Evolutionary conservation across 2,113 vertebrate species (phyloP).

Genomic region (Paramormyrops kingsleyae): DNA sequence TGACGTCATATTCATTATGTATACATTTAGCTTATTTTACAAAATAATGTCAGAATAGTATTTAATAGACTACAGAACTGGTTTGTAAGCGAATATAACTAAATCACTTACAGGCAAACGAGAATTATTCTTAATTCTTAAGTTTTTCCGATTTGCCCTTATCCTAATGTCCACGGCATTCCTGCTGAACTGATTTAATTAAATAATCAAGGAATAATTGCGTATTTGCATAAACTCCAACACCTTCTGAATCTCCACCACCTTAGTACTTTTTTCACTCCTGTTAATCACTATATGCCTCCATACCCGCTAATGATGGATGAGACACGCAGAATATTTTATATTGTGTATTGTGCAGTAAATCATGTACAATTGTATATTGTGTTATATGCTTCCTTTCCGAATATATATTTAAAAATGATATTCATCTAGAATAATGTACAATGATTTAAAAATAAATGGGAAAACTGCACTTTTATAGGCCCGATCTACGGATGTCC

Average conservation of each 20-base stretch:
- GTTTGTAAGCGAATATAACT: background rate
- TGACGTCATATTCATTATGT: background rate
- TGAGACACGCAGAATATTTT: background rate
- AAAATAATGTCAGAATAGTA: background rate
- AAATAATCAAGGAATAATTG: background rate
- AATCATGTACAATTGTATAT: background rate
- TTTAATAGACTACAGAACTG: background rate
- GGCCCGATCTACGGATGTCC: background rate
- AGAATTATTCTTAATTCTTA: background rate
- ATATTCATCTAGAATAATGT: background rate
- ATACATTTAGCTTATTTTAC: background rate
- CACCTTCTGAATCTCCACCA: too few relatives aligned
- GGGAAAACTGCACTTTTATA: background rate
- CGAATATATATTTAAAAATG: background rate
- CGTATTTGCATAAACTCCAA: background rate
- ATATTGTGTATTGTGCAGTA: background rate
- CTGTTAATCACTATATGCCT: background rate
- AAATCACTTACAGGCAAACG: background rate
- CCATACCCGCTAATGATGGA: background rate
- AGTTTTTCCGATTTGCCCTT: background rate
- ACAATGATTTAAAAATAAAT: background rate
- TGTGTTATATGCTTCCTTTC: background rate
- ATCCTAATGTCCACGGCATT: background rate
- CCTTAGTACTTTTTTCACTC: background rate
- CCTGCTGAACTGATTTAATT: background rate